Percentiles rank a stretch among this genome's conserved stretches.
phyloP scores from a whole-genome alignment of 2,888 invertebrate genomes.

The Macaria liturata region DNA sequence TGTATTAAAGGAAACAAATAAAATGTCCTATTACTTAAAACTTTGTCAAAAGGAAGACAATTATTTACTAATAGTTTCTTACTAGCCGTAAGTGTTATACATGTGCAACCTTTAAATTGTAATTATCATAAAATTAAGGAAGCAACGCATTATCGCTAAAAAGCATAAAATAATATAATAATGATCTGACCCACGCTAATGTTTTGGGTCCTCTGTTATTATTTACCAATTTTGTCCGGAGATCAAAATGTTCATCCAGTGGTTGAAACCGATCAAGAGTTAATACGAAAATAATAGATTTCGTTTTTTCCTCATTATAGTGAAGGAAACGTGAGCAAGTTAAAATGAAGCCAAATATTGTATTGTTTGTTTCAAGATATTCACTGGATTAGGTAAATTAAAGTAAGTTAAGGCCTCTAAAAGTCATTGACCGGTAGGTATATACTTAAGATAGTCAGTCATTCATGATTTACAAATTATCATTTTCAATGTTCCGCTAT shows the following conservation, averaged over 20 bases:
- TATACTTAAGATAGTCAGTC: too few species aligned
- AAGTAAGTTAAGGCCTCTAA: too few species aligned
- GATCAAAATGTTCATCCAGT: conserved; percentile 60
- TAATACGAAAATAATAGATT: conserved; percentile 79
- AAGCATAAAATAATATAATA: conserved; percentile 35
- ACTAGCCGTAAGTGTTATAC: neutral
- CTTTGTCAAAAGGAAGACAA: too few species aligned
- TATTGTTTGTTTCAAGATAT: too few species aligned
- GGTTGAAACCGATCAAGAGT: conserved; percentile 67
- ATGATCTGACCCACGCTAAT: conserved; percentile 48
- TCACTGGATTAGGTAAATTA: too few species aligned
- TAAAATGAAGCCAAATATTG: too few species aligned
- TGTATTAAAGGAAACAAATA: too few species aligned
- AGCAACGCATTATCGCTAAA: conserved; percentile 31
- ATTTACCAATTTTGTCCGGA: conserved; percentile 62
- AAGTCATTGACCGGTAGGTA: too few species aligned
- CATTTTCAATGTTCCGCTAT: conserved; percentile 12
- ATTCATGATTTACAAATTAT: conserved; percentile 14
- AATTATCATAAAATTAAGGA: conserved; percentile 22
- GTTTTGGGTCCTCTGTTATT: conserved; percentile 59
- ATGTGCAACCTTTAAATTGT: neutral
- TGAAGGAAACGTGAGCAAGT: conserved; percentile 52
- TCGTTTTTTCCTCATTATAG: conserved; percentile 66
- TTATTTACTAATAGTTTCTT: too few species aligned
- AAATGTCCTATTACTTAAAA: too few species aligned